Evolutionary conservation across 1,140 invertebrate species (phyloP), one percentile per base, ranked within the genome.

Genomic region (Orius insidiosus): DNA sequence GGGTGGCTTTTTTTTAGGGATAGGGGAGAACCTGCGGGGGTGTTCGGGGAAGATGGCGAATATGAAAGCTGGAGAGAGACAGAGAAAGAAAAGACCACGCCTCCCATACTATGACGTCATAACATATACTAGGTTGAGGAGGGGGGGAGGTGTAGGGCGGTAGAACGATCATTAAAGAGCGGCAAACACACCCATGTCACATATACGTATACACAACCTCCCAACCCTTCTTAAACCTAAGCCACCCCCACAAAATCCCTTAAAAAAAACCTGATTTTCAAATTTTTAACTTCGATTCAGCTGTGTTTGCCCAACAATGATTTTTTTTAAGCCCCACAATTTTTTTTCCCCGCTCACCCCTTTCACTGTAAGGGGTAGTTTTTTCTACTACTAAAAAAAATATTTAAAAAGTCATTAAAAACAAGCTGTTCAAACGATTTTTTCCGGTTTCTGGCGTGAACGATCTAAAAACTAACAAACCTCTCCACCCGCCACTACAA

Each of bases 21-120:
- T 54, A 59, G 53, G 53, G 51, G 51, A 45, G 54, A 37, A 49
- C 34, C 60, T 58, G 59, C 60, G 60, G 54, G 52, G 55, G 49
- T 60, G 55, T 52, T 53, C 54, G 35, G 44, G 41, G 35, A 45
- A 43, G 39, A 33, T 34, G 39, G 31, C 19, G 40, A 44, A 49
- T 41, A 41, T 47, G 41, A 24, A 47, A 24, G 31, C 11, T 30
- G 37, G 49, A 46, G 48, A 49, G 49, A 34, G 45, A 35, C 41
- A 52, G 45, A 13, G 51, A 45, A 45, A 43, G 34, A 34, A 35
- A 33, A 16, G 39, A n/a, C 41, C 31, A 11, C 33, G 44, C 39
- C 19, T 35, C 32, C 18, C 46, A 30, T 46, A 18, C 42, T 44
- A 13, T 40, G 38, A 40, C 38, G 38, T 40, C 38, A 40, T 40